Evolutionary conservation across 2,797 vertebrate genomes (phyloP), one percentile per base, ranked within the genome.

Genomic region (Peromyscus melanophrys): DNA sequence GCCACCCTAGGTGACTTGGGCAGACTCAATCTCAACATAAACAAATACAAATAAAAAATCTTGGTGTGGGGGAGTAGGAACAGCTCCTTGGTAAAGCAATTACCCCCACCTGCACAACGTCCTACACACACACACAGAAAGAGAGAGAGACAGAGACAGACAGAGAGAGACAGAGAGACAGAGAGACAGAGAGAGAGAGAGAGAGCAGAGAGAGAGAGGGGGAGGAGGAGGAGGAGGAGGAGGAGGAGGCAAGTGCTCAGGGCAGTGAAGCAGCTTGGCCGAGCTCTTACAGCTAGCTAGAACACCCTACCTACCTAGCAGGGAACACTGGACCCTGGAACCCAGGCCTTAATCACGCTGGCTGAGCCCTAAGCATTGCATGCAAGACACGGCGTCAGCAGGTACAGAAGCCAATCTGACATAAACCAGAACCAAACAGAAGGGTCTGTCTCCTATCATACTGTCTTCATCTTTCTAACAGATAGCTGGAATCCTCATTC

Each of bases 311-410:
- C 49, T 8, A 8, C 13, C 55, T 31, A 4, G 49, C 40, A 13
- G 2, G 21, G 43, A 9, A 19, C 17, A 2, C 0, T 16, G 25
- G 19, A 9, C 34, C 34, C 29, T 34, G 34, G 37, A 25, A 10
- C 23, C 25, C 1, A 0, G 88, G 34, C 49, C 10, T 17, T 2
- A 19, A 14, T 59, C n/a, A 2, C 0, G 11, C 75, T 0, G 13
- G 6, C 10, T 80, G 34, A n/a, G 43, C 49, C 1, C 49, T 7
- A 13, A 34, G 23, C 27, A 25, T 23, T 13, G 19, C 77, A 46
- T 9, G 0, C 10, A 10, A 34, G 29, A 0, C 0, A 6, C 5
- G 11, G 57, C 6, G 10, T 55, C 31, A 13, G 13, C 34, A 37
- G 11, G 59, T 37, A 14, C 2, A 57, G 40, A 69, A 86, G 80